Base-by-base conservation (phyloP, 2,113 vertebrate genomes). In the Balaeniceps rex region DNA sequence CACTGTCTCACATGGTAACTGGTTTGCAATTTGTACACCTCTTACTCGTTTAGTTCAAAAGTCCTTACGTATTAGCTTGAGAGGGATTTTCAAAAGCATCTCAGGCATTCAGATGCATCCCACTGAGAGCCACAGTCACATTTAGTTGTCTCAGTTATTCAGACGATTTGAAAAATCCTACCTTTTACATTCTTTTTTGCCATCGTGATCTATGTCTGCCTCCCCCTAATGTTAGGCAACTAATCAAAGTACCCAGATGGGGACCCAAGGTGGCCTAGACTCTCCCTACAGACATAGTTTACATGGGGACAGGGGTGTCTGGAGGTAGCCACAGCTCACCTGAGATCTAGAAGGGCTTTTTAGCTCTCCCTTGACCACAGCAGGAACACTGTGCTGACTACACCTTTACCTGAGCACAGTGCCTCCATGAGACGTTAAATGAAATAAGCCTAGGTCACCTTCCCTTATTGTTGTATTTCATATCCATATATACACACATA, bases 201-300 rank as follows among this genome's bases (percentile, higher is more conserved):
- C 3, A 4, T 38, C 1, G 0, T 4, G 6, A 28, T 38, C 70
- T 55, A 44, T 3, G 17, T 19, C 14, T 5, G 0, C 52, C 28
- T 78, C 10, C 22, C 18, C 33, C 8, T 72, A 24, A 47, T 3
- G 3, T 23, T 8, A 54, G 6, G 14, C 19, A 64, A 57, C 55
- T 70, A 57, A 82, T 12, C 12, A 21, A 36, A 57, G 8, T 16
- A 49, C 21, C 9, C 51, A 61, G 57, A 71, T 5, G 2, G 14
- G 19, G 6, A 90, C 12, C 4, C 1, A 0, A 72, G 11, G 28
- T 40, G 7, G 34, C 19, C 33, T 9, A 76, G 63, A 66, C 31
- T 28, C 13, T 86, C 46, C 46, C 34, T 76, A 54, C 11, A 69
- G 13, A 14, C 2, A 14, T 2, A 63, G 14, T 18, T 76, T 52